Percentiles rank a stretch among this genome's conserved stretches.
phyloP scores from a whole-genome alignment of 92 coral and sea anemone genomes.

The Ricordea florida region DNA sequence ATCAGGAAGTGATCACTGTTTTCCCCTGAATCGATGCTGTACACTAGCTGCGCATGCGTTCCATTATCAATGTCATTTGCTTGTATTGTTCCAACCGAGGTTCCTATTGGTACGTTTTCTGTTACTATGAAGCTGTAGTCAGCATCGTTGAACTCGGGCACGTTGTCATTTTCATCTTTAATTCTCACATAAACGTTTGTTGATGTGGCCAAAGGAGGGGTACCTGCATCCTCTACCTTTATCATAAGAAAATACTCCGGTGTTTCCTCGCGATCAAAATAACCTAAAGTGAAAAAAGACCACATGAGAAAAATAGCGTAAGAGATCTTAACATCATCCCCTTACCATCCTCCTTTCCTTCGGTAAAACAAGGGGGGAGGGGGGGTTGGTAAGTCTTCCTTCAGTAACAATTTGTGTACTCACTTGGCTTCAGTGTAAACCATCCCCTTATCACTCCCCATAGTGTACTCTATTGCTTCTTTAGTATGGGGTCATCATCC shows the following conservation, averaged over 20 bases:
- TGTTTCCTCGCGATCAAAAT: conserved; percentile 71
- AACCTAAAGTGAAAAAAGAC: conserved; percentile 29
- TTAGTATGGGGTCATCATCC: too few relatives aligned
- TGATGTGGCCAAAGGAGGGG: conserved; percentile 37
- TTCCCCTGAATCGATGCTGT: conserved; percentile 51
- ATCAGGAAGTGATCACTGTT: conserved; percentile 53
- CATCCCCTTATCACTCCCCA: too few relatives aligned
- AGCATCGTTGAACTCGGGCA: conserved; percentile 56
- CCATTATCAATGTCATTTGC: conserved; percentile 80
- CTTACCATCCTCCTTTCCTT: neutral
- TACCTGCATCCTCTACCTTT: conserved; percentile 73
- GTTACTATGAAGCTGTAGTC: conserved; percentile 41
- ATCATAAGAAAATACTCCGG: conserved; percentile 64
- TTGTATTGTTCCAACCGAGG: conserved; percentile 36
- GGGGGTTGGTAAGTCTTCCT: too few relatives aligned
- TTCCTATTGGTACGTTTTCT: conserved; percentile 59
- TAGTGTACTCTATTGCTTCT: too few relatives aligned
- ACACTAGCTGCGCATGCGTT: conserved; percentile 72
- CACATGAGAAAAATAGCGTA: too few relatives aligned
- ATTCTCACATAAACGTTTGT: conserved; percentile 63
- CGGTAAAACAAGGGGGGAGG: too few relatives aligned
- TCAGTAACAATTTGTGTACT: too few relatives aligned
- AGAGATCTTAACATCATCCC: neutral
- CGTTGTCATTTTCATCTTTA: conserved; percentile 74
- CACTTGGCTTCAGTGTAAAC: too few relatives aligned